Evolutionary conservation across 2,113 vertebrate genomes (phyloP).

Genomic region (Burhinus oedicnemus): DNA sequence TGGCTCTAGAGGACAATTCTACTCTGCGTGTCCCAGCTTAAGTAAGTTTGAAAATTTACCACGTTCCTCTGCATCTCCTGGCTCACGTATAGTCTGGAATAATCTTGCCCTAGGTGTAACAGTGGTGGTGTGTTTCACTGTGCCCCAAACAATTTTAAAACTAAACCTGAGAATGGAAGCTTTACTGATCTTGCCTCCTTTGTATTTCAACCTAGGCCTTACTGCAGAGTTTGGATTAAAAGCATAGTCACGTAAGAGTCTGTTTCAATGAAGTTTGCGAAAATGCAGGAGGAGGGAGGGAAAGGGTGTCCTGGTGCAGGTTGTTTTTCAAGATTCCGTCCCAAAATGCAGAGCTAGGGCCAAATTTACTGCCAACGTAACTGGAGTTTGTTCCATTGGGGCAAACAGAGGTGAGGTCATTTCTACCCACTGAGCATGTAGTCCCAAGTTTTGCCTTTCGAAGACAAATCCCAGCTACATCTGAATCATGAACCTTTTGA

Average conservation of each 20-base stretch:
- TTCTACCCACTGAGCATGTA: not conserved
- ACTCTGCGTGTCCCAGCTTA: not conserved
- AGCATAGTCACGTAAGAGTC: not conserved
- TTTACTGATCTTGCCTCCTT: not conserved
- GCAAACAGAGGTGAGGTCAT: not conserved
- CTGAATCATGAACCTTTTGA: not conserved
- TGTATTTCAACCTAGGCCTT: not conserved
- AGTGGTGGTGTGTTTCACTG: not conserved
- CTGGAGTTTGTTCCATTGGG: not conserved
- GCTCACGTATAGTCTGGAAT: not conserved
- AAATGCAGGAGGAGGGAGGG: accelerated
- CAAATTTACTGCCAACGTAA: slow-evolving; percentile 1
- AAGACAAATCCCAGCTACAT: not conserved
- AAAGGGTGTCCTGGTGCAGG: not conserved
- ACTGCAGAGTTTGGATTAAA: not conserved
- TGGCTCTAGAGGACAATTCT: not conserved
- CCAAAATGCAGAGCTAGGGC: not conserved
- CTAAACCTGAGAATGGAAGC: not conserved
- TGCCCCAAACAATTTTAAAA: not conserved
- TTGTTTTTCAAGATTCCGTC: slow-evolving; percentile 24
- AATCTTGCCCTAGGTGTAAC: not conserved
- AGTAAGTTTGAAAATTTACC: not conserved
- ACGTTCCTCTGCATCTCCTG: not conserved
- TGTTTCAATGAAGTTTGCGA: not conserved
- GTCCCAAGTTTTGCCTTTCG: not conserved